Evolutionary conservation across 2,888 invertebrate genomes (phyloP).

Genomic region (Nomada goodeniana): DNA sequence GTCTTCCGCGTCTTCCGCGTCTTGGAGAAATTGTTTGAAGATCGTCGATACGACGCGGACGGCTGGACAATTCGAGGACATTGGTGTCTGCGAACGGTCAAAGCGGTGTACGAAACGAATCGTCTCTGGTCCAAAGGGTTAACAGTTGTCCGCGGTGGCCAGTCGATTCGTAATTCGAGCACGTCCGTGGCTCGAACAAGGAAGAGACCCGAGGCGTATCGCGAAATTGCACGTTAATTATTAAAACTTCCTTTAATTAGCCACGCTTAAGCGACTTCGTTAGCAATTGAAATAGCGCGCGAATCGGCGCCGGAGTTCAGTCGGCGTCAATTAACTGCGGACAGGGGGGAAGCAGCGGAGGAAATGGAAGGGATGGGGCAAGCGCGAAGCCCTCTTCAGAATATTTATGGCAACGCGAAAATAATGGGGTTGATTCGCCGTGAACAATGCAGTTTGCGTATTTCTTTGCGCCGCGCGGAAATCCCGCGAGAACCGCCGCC

Average conservation of each 20-base stretch:
- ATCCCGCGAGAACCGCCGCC: background rate
- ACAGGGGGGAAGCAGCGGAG: conserved; percentile 1
- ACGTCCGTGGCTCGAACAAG: conserved; percentile 1
- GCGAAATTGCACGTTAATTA: conserved; percentile 38
- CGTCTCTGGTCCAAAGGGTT: background rate
- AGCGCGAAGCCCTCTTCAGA: conserved; percentile 32
- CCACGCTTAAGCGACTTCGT: conserved; percentile 49
- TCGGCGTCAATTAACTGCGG: conserved; percentile 44
- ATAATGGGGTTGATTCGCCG: conserved; percentile 22
- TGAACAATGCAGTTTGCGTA: background rate
- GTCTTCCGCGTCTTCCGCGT: background rate
- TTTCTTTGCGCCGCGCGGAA: background rate
- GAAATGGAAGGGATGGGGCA: background rate
- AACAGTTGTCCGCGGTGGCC: background rate
- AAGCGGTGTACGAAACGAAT: background rate
- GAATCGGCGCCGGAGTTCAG: conserved; percentile 34
- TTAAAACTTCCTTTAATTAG: conserved; percentile 59
- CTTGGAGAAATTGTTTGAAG: no score
- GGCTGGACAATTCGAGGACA: no score
- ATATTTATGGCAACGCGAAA: conserved; percentile 32
- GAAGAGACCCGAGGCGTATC: conserved; percentile 2
- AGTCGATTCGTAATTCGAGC: conserved; percentile 16
- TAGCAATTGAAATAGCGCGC: conserved; percentile 59
- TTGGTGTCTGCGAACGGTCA: background rate
- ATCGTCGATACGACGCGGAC: no score